Evolutionary conservation across 2,888 invertebrate species (phyloP), one percentile per base, ranked within the genome.

Genomic region (Rhorus exstirpatorius): DNA sequence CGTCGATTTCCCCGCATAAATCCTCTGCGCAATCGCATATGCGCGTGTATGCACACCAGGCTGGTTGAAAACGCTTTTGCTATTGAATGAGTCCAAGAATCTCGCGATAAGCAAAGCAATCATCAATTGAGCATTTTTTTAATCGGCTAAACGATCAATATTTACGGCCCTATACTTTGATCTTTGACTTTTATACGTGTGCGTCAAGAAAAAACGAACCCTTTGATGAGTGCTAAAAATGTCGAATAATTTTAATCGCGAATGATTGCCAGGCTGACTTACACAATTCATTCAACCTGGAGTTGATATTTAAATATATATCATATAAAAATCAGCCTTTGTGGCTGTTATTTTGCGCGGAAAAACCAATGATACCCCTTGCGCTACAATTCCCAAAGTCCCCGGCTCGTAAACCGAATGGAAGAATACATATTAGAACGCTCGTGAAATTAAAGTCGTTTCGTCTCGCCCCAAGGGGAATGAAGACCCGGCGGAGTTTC

Each of bases 361-460:
- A 8, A 41, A 55, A 65, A 31, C 41, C 51, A 53, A 21, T 44
- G 26, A 35, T 70, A 53, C 19, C 41, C 44, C 51, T 71, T 24
- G 55, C 38, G 24, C 75, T 65, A 41, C 51, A 78, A 85, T 82
- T 79, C 55, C 79, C 80, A 53, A 72, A 81, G 55, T 71, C 58
- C 44, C 74, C 53, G 8, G n/a, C 68, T 77, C 80, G 82, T 75
- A 72, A 75, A 85, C 71, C 67, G 44, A 46, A 78, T 72, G 68
- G 68, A 72, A 79, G 63, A 83, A 84, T 85, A 80, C 76, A 86
- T 86, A 85, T 82, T 85, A 78, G 78, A 84, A 79, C 35, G 78
- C 68, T 72, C 71, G 65, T 35, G 71, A 60, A 77, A 81, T 81
- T 71, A 77, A 81, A 81, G 81, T 58, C 71, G 67, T 72, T 77